A percentile compares a stretch with the other conserved stretches of the same genome.
phyloP scores from a whole-genome alignment of 1,140 invertebrate species.

The Steinernema feltiae region DNA sequence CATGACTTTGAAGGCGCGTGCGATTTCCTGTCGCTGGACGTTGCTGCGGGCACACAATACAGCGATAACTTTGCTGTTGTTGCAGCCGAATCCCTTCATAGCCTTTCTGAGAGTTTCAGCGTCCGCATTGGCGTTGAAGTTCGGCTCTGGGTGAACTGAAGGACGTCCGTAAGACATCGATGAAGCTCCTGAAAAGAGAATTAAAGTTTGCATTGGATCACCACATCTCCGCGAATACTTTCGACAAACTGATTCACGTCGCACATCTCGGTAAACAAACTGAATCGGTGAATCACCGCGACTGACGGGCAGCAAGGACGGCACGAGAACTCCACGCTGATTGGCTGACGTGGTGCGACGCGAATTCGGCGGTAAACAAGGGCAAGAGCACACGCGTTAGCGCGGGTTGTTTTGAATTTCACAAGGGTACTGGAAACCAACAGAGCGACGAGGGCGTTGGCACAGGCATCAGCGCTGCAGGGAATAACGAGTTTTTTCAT shows the following conservation, averaged over 20 bases:
- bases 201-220: too few species aligned
- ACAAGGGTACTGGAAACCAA: background rate
- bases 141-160: constrained; percentile 69
- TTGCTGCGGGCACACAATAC: constrained; percentile 49
- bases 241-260: background rate
- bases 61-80: constrained; percentile 48
- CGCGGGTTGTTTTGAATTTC: background rate
- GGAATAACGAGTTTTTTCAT: background rate
- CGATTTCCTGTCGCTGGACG: constrained; percentile 71
- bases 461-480: background rate
- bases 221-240: too few species aligned
- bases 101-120: constrained; percentile 79
- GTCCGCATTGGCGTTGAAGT: constrained; percentile 79
- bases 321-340: background rate
- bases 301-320: background rate
- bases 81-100: constrained; percentile 75
- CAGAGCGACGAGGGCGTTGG: background rate
- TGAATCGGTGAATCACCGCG: background rate
- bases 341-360: background rate
- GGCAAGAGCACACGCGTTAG: too few species aligned
- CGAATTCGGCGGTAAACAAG: too few species aligned
- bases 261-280: background rate
- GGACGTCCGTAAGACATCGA: constrained; percentile 30
- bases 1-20: constrained; percentile 80
- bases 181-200: constrained; percentile 2